Conservation (phyloP, 2,113 vertebrate species). For the Fukomys damarensis region DNA sequence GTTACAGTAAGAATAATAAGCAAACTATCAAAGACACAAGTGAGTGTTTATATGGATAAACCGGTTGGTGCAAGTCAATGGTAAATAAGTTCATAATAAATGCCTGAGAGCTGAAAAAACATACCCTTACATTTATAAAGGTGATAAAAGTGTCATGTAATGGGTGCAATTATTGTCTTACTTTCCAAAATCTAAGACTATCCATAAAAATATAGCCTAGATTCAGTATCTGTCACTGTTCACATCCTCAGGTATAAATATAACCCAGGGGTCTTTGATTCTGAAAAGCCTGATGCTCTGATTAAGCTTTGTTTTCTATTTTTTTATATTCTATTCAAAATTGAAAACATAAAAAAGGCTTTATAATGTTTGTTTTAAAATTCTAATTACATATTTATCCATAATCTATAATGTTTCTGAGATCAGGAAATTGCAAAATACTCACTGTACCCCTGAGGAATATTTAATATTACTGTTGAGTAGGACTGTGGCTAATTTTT, state of each 20-base stretch:
- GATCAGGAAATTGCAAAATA: conserved; percentile 81
- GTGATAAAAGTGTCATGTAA: background rate
- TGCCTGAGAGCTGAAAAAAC: background rate
- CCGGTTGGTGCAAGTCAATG: background rate
- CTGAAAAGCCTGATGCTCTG: conserved; percentile 31
- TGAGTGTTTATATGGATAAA: rapidly evolving
- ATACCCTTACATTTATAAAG: background rate
- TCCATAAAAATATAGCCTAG: background rate
- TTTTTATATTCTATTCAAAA: conserved; percentile 59
- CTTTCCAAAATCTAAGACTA: conserved; percentile 12
- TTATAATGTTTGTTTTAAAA: conserved; percentile 70
- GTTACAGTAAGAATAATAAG: background rate
- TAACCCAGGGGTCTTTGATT: background rate
- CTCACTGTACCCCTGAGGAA: conserved; percentile 63
- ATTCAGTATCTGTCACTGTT: background rate
- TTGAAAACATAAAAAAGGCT: conserved; percentile 63
- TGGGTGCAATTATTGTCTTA: background rate
- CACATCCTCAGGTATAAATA: background rate
- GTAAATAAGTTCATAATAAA: conserved; percentile 33
- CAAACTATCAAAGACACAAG: background rate
- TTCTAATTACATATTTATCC: conserved; percentile 76
- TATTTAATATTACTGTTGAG: conserved; percentile 72
- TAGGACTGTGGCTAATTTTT: conserved; percentile 54
- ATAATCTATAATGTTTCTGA: conserved; percentile 70
- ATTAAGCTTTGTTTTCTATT: conserved; percentile 59